Base-by-base conservation (phyloP, 2,888 invertebrate species). In the Drosophila paranaensis region DNA sequence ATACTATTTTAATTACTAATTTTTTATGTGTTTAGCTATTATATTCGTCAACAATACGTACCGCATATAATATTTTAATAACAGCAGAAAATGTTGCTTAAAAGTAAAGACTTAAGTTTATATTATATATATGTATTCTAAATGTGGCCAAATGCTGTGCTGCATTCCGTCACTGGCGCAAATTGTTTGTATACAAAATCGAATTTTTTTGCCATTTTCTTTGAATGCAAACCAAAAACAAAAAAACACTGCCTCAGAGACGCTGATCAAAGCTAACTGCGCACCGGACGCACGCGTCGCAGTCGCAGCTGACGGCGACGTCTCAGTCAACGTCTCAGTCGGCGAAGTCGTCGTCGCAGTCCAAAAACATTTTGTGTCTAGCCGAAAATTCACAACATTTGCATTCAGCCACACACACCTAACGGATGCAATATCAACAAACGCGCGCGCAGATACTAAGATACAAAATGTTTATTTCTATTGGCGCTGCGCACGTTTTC, bases 211-310 rank as follows among this genome's bases (percentile, higher is more conserved):
- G 67, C 51, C 51, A 45, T 58, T 57, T 56, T 73, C 62, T 67
- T 63, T 48, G 61, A 73, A 58, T 72, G 70, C 74, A 81, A 81
- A 84, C 79, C 79, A 73, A 75, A 66, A 57, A 63, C 63, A 35
- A 35, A 13, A 56, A 14, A 67, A 45, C 69, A 62, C 48, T 39
- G 20, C 51, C 54, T 64, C 43, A 67, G 65, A 65, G 65, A 65
- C 54, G 60, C 58, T 81, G 85, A 85, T 85, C 85, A 85, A 88
- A 88, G 83, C 79, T 64, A 85, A 85, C 73, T 81, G 85, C 86
- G 80, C 84, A 86, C 88, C 88, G 88, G 88, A 88, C 85, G 78
- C 83, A 78, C 71, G 80, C 80, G 81, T 74, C 77, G 71, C 65
- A 39, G 71, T 58, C 53, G 35, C 40, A 14, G 53, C 33, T 60